These are phyloP conservation scores for Kryphioiulus occultus DNA, from an alignment of 2,888 invertebrate genomes.

Conservation along the genomic window DNA sequence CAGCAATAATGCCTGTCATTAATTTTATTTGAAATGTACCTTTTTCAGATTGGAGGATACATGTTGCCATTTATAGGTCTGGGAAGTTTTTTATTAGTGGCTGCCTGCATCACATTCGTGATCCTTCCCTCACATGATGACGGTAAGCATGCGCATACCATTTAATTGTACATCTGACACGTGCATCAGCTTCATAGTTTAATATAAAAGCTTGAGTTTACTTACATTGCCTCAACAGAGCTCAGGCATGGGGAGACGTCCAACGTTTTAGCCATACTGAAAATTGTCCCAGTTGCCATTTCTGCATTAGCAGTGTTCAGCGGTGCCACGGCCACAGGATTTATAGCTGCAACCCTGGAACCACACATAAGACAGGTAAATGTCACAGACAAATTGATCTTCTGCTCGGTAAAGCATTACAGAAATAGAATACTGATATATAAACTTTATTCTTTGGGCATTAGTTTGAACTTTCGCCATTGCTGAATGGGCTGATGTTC, in stretches of 20 bases:
- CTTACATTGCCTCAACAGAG: not conserved
- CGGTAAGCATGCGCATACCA: not conserved
- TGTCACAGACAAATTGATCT: too few species aligned
- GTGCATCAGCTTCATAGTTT: too few species aligned
- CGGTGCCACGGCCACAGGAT: constrained; percentile 84
- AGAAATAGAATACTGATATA: not conserved
- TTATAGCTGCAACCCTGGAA: constrained; percentile 86
- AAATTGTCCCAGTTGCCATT: constrained; percentile 77
- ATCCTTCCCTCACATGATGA: constrained; percentile 68
- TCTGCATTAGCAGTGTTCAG: constrained; percentile 76
- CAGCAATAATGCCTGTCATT: not conserved
- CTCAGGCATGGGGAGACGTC: not conserved
- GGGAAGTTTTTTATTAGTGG: constrained; percentile 77
- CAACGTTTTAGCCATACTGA: constrained; percentile 61
- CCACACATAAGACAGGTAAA: constrained; percentile 77
- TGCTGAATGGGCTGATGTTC: constrained; percentile 80
- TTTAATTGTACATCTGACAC: too few species aligned
- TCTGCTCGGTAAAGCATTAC: not conserved
- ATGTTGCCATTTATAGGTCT: constrained; percentile 81
- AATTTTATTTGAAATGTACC: not conserved
- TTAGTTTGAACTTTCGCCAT: constrained; percentile 64
- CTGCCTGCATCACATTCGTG: constrained; percentile 76
- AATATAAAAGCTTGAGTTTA: not conserved
- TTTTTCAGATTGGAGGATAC: constrained; percentile 73
- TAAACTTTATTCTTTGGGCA: not conserved